Evolutionary conservation across 2,113 vertebrate species (phyloP).

Genomic region (Diglossa brunneiventris): DNA sequence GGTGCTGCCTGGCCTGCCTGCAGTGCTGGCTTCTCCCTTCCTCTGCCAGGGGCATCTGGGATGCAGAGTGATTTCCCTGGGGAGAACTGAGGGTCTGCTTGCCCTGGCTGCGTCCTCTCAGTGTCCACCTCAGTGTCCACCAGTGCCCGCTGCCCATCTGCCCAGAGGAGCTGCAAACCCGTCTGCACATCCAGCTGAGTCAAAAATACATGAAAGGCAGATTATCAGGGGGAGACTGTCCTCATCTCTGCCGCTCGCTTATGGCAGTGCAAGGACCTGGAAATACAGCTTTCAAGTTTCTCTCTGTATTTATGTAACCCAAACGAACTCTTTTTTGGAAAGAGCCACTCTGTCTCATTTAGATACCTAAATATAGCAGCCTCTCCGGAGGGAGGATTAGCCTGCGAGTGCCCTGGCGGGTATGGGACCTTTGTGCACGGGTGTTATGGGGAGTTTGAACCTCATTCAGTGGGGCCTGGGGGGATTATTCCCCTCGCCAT

Average conservation of each 20-base stretch:
- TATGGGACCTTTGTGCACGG: background rate
- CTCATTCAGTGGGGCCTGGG: background rate
- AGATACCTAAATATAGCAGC: slow-evolving; percentile 43
- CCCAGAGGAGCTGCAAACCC: background rate
- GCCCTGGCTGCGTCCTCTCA: background rate
- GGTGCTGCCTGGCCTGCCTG: background rate
- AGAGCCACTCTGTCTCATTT: slow-evolving; percentile 24
- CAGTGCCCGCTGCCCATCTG: background rate
- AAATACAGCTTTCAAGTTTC: slow-evolving; percentile 44
- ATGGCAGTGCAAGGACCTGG: slow-evolving; percentile 5
- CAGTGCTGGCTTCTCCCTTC: background rate
- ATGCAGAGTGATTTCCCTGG: background rate
- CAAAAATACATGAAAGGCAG: background rate
- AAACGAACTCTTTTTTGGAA: slow-evolving; percentile 56
- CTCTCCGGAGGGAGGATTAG: background rate
- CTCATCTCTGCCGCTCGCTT: background rate
- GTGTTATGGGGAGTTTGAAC: background rate
- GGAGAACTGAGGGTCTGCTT: background rate
- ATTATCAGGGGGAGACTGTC: background rate
- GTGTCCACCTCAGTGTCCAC: background rate
- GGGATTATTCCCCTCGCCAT: background rate
- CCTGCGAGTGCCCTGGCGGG: background rate
- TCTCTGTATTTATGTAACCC: slow-evolving; percentile 50
- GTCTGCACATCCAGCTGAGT: background rate
- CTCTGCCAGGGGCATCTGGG: background rate